Percentiles rank a stretch among this genome's conserved stretches.
phyloP scores from a whole-genome alignment of 2,113 vertebrate species.

The Ardeotis arabs region DNA sequence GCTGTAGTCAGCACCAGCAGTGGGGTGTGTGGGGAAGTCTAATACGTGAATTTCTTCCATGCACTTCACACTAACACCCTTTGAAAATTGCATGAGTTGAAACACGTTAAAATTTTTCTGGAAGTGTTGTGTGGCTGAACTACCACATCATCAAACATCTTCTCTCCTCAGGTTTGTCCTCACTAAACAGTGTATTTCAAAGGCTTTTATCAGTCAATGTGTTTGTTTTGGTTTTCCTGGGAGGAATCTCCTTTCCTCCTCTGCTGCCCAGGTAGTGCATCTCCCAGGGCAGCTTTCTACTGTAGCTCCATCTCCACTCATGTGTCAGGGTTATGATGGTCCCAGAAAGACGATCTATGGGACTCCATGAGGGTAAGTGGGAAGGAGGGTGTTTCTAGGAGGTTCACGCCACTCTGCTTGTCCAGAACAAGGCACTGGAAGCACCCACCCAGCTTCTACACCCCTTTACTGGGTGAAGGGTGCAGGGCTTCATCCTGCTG shows the following conservation, averaged over 20 bases:
- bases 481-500: neutral
- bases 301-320: neutral
- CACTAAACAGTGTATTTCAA: neutral
- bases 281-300: neutral
- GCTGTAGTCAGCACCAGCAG: neutral
- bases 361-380: rapidly evolving
- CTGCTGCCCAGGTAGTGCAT: neutral
- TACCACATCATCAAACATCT: neutral
- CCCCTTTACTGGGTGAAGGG: neutral
- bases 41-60: neutral
- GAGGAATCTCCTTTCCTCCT: neutral
- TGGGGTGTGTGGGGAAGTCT: neutral
- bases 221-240: neutral
- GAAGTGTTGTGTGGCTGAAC: neutral
- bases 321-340: neutral
- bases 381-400: neutral
- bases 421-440: neutral
- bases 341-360: neutral
- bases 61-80: neutral
- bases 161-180: neutral
- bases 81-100: neutral
- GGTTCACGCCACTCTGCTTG: neutral
- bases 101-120: neutral
- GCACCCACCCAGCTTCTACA: neutral
- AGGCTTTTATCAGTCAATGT: neutral